Conservation (phyloP, 2,888 invertebrate genomes). For the Argynnis bischoffii region DNA sequence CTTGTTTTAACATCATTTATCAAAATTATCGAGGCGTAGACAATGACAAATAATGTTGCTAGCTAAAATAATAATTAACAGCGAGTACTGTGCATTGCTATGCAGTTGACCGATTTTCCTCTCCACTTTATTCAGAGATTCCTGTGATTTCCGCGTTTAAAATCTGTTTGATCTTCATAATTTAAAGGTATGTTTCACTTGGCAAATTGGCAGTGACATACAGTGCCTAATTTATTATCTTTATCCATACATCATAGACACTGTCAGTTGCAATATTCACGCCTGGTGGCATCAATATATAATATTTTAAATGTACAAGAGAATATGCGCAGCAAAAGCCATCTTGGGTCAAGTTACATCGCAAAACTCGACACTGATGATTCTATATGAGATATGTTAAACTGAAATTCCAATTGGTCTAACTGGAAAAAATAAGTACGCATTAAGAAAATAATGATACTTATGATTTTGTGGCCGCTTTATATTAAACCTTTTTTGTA, state of each 20-base stretch:
- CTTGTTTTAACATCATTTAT: constrained; percentile 17
- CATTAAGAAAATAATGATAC: no score
- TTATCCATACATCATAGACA: not conserved
- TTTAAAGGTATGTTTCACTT: constrained; percentile 11
- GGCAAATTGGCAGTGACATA: constrained; percentile 16
- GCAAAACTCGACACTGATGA: no score
- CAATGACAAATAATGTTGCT: constrained; percentile 34
- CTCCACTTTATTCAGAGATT: constrained; percentile 35
- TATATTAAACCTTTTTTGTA: no score
- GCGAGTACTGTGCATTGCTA: constrained; percentile 19
- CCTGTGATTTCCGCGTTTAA: constrained; percentile 35
- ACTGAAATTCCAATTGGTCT: no score
- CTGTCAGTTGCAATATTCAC: no score
- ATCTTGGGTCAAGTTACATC: no score
- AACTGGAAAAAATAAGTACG: no score
- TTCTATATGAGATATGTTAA: no score
- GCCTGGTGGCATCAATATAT: no score
- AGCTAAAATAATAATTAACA: constrained; percentile 33
- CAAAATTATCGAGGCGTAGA: constrained; percentile 34
- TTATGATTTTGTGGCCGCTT: no score
- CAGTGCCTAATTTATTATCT: constrained; percentile 6
- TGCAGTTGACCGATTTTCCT: constrained; percentile 40
- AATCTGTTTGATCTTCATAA: constrained; percentile 30
- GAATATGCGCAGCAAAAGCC: no score
- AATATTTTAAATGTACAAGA: no score